phyloP scores from a whole-genome alignment of 2,113 vertebrate species.

The Vicugna pacos region DNA sequence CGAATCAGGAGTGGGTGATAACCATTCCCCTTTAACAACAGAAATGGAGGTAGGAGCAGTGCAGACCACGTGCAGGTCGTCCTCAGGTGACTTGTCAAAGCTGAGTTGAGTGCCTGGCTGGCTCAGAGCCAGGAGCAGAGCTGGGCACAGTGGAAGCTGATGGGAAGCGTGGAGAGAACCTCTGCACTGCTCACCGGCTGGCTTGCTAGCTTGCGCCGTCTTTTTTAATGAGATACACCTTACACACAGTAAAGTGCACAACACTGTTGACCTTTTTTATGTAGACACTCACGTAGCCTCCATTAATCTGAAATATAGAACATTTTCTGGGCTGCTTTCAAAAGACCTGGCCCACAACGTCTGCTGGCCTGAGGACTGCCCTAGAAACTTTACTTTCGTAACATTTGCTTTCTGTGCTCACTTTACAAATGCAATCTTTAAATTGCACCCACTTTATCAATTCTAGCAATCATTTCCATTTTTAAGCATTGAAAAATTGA shows the following conservation, averaged over 20 bases:
- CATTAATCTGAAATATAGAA: neutral
- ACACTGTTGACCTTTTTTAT: neutral
- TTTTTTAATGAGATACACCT: neutral
- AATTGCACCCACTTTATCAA: neutral
- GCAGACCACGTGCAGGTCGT: neutral
- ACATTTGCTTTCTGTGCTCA: neutral
- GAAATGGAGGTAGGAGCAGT: too few relatives aligned
- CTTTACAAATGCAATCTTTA: neutral
- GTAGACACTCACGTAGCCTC: neutral
- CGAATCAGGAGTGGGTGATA: neutral
- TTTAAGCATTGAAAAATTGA: neutral
- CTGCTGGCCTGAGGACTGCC: neutral
- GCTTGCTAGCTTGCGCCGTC: neutral
- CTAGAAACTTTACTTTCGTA: neutral
- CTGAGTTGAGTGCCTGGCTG: neutral
- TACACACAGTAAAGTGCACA: neutral
- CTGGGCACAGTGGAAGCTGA: too few relatives aligned
- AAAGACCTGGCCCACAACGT: neutral
- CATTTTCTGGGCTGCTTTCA: neutral
- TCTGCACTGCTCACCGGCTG: neutral
- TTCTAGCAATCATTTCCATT: neutral
- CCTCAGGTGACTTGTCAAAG: neutral
- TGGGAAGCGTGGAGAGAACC: neutral
- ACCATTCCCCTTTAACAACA: neutral
- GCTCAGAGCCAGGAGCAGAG: neutral